A percentile compares a stretch with the other conserved stretches of the same genome.
phyloP scores from a whole-genome alignment of 2,888 invertebrate genomes.

The Eudasyphora cyanicolor region DNA sequence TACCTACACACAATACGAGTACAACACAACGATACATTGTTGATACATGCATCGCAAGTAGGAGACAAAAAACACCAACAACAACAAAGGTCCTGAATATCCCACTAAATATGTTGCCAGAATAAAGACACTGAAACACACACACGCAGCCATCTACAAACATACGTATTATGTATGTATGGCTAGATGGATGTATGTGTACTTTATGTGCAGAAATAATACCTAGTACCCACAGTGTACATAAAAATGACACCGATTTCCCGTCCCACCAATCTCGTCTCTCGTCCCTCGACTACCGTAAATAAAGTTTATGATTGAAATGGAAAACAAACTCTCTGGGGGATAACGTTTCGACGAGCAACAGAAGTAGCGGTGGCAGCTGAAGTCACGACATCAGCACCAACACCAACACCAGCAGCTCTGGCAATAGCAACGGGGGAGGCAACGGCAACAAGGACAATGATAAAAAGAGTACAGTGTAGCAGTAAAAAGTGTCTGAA shows the following conservation, averaged over 20 bases:
- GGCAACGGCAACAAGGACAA: background rate
- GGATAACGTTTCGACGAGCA: background rate
- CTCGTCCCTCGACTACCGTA: background rate
- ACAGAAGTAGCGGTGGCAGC: background rate
- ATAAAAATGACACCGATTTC: slow-evolving; percentile 1
- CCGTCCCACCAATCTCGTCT: background rate
- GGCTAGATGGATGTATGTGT: no score
- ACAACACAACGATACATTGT: no score
- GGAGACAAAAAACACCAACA: slow-evolving; percentile 15
- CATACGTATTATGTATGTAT: no score
- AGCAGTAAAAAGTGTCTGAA: slow-evolving; percentile 40
- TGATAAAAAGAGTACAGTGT: background rate
- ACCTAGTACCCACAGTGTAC: slow-evolving; percentile 7
- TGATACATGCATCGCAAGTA: background rate
- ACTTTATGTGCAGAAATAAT: slow-evolving; percentile 25
- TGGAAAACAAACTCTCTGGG: slow-evolving; percentile 30
- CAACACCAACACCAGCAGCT: no score
- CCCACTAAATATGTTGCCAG: slow-evolving; percentile 46
- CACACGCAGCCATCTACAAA: background rate
- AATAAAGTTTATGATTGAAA: slow-evolving; percentile 44
- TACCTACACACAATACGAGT: background rate
- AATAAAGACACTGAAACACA: background rate
- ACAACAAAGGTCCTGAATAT: slow-evolving; percentile 37
- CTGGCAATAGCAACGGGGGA: no score
- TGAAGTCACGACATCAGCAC: background rate